Evolutionary conservation across 2,797 vertebrate genomes (phyloP).

Genomic region (Chaenodraco wilsoni): DNA sequence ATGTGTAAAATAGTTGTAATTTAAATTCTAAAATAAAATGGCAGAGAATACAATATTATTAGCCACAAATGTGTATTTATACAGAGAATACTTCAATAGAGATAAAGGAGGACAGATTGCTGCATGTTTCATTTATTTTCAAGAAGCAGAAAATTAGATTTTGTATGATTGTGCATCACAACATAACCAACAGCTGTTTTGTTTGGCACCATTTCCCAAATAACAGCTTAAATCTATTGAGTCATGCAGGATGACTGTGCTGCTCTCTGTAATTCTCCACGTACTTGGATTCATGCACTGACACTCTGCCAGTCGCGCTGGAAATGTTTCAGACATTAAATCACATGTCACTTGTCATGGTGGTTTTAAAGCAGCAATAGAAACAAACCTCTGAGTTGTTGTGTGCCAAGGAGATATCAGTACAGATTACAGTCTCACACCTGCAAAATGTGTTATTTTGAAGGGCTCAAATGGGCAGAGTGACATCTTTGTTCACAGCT

Average conservation of each 20-base stretch:
- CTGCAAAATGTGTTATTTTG: neutral
- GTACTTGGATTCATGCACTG: slow-evolving; percentile 20
- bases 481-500: slow-evolving; percentile 10
- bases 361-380: neutral
- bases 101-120: neutral
- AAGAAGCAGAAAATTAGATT: slow-evolving; percentile 11
- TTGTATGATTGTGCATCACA: slow-evolving; percentile 11
- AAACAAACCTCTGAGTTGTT: slow-evolving; percentile 3
- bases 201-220: slow-evolving; percentile 34
- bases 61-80: neutral
- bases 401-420: neutral
- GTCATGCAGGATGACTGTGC: slow-evolving; percentile 17
- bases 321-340: slow-evolving; percentile 3
- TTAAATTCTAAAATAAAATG: neutral
- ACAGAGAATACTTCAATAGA: neutral
- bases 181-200: slow-evolving; percentile 27
- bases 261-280: slow-evolving; percentile 18
- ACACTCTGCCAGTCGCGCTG: slow-evolving; percentile 3
- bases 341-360: neutral
- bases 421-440: neutral
- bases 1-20: neutral
- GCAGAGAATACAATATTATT: neutral
- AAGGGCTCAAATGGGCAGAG: neutral
- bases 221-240: slow-evolving; percentile 32
- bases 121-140: neutral